These are phyloP conservation scores for Beris chalybata DNA, from an alignment of 2,888 invertebrate genomes.

Conservation along the genomic window DNA sequence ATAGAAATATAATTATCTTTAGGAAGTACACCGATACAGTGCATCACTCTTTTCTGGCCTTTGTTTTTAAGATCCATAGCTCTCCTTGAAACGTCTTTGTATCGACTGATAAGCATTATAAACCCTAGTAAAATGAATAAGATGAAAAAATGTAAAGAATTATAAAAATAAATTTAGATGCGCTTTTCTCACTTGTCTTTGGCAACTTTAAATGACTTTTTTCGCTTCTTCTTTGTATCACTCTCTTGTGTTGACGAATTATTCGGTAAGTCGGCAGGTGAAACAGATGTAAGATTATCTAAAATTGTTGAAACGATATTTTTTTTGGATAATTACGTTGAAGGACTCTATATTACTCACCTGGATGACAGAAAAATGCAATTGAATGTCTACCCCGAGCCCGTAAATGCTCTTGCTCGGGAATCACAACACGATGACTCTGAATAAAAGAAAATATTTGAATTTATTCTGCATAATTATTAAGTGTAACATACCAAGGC, in stretches of 20 bases:
- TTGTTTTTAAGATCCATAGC: conserved; percentile 60
- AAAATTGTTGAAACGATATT: conserved; percentile 31
- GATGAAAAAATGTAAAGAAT: conserved; percentile 46
- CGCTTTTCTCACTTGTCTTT: conserved; percentile 52
- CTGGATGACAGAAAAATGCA: conserved; percentile 77
- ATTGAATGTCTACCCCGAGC: conserved; percentile 73
- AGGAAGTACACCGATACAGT: neutral
- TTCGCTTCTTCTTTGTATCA: conserved; percentile 51
- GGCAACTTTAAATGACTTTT: conserved; percentile 56
- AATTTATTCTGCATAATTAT: conserved; percentile 15
- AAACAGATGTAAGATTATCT: conserved; percentile 55
- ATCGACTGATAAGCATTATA: conserved; percentile 71
- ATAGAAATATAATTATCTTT: no score
- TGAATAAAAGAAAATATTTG: conserved; percentile 46
- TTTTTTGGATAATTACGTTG: conserved; percentile 23
- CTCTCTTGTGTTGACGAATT: conserved; percentile 47
- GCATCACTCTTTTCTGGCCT: neutral
- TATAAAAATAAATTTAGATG: neutral
- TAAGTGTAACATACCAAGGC: conserved; percentile 63
- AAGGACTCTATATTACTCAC: conserved; percentile 47
- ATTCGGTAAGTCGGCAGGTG: conserved; percentile 54
- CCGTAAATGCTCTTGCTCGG: conserved; percentile 64
- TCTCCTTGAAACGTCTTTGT: conserved; percentile 71
- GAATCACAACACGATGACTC: conserved; percentile 75
- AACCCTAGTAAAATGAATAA: conserved; percentile 60